Base-by-base conservation (phyloP, 2,113 vertebrate species). In the Desmodus rotundus region DNA sequence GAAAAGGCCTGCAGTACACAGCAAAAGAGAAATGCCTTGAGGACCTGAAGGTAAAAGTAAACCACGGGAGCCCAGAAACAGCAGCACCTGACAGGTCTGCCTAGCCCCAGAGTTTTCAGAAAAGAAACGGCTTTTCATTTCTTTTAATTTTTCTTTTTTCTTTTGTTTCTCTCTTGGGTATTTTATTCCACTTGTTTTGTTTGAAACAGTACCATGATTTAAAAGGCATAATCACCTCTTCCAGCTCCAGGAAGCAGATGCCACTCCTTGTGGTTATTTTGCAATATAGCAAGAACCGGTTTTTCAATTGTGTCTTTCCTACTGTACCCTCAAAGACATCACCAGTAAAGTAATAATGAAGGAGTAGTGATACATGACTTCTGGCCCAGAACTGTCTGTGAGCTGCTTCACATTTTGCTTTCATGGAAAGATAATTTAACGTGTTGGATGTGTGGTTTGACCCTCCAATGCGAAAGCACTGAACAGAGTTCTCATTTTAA, bases 361-460 rank as follows among this genome's bases (percentile, higher is more conserved):
- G 63, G 28, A 22, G 58, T 68, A 95, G 7, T 81, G 38, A 56
- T 47, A 56, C 28, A 24, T 67, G 77, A 50, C 81, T 61, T 87
- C 72, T 65, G 63, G 36, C 50, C 28, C 36, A 94, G 47, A 80
- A 88, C 65, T 88, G 36, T 85, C 80, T 70, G 81, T 47, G 38
- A 85, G 47, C 61, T 92, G 28, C 36, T 94, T 95, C 74, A 97
- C 68, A 89, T 91, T 94, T 63, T 94, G 61, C n/a, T 93, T 91
- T 93, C 70, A 41, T 54, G 77, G 91, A 88, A 88, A 89, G 72
- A 58, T 45, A 56, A 80, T 85, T 84, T 80, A 90, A 47, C 45
- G 33, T 28, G 13, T 65, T 73, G 33, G 41, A 20, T 61, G 9
- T 1, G 0, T 78, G 58, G 33, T 67, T 93, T 70, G 54, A 73